Conservation (phyloP, 2,113 vertebrate species). For the Serilophus lunatus region DNA sequence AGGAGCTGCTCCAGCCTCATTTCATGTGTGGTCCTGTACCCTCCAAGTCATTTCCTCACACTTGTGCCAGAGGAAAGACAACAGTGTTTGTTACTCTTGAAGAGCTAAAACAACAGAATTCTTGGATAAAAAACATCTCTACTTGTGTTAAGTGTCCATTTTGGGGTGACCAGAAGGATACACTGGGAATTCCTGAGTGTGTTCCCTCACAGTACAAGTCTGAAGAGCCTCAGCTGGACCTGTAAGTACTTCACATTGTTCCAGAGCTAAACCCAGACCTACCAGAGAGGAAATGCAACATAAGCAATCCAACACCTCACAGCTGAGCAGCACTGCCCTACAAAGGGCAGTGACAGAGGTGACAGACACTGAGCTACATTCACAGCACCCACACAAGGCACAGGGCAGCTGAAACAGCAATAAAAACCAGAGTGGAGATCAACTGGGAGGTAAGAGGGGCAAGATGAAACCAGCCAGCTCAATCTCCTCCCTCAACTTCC, state of each 20-base stretch:
- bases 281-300: neutral
- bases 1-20: neutral
- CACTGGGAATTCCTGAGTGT: neutral
- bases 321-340: neutral
- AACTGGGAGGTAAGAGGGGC: neutral
- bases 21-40: neutral
- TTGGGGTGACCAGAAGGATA: neutral
- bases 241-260: neutral
- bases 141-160: neutral
- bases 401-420: neutral
- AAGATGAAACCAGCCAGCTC: neutral
- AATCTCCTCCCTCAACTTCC: neutral
- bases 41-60: neutral
- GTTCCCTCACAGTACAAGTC: neutral
- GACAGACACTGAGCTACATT: neutral
- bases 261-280: neutral
- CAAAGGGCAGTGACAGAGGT: neutral
- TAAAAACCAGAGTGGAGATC: neutral
- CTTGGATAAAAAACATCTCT: neutral
- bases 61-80: neutral
- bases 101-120: neutral
- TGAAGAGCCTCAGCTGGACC: neutral
- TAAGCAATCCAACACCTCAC: neutral
- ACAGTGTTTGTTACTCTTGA: rapidly evolving
- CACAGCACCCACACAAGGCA: neutral